Conservation (phyloP, 2,113 vertebrate species). For the Sphyrna mokarran region DNA sequence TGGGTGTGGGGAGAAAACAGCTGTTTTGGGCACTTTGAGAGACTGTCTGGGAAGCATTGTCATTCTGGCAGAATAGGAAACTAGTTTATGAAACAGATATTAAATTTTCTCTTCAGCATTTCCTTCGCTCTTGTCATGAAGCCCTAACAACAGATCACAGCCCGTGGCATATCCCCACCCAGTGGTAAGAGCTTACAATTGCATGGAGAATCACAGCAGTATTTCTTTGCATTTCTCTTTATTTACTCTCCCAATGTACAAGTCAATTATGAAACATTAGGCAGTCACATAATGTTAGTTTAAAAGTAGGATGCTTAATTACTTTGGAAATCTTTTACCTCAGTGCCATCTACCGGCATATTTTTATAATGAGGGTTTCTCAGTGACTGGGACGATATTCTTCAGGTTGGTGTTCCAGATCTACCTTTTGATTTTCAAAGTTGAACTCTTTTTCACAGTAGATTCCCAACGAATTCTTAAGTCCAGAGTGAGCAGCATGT, state of each 20-base stretch:
- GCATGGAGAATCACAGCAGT: not conserved
- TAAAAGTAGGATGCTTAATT: not conserved
- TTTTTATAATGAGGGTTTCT: conserved; percentile 4
- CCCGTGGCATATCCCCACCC: not conserved
- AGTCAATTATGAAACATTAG: conserved; percentile 21
- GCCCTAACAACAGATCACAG: not conserved
- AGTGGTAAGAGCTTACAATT: not conserved
- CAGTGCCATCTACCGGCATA: not conserved
- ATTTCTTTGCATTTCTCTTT: not conserved
- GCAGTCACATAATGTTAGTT: not conserved
- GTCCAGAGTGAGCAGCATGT: not conserved
- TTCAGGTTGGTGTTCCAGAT: not conserved
- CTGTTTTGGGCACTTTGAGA: not conserved
- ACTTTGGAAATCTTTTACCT: not conserved
- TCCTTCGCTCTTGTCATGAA: not conserved
- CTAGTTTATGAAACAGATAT: not conserved
- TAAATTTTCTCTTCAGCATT: not conserved
- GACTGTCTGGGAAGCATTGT: not conserved
- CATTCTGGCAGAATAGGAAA: not conserved
- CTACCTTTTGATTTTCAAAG: not conserved
- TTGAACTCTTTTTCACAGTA: not conserved
- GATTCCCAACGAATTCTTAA: not conserved
- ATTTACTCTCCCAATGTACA: not conserved
- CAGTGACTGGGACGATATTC: not conserved
- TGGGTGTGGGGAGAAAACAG: not conserved